Conservation (phyloP, 1,140 invertebrate species). For the Paraescarpia echinospica region DNA sequence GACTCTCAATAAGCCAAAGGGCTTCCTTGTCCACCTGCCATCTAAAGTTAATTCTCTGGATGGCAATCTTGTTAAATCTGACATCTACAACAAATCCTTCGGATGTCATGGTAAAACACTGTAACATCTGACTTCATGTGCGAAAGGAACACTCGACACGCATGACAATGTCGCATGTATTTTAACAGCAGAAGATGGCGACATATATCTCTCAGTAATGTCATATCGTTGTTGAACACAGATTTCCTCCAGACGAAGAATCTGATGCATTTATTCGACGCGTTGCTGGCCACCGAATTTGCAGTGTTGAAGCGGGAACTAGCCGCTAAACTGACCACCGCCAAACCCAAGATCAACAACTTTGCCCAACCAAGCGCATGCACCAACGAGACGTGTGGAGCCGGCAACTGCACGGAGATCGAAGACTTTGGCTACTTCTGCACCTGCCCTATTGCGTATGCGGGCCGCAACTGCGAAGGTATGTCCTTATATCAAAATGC, state of each 20-base stretch:
- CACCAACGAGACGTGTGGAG: not conserved
- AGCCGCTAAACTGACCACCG: not conserved
- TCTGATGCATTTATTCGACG: not conserved
- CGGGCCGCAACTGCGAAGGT: not conserved
- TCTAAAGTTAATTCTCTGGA: too few relatives aligned
- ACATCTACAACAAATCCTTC: too few relatives aligned
- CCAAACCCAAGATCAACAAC: not conserved
- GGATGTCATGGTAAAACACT: too few relatives aligned
- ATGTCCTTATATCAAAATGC: too few relatives aligned
- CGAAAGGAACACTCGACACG: too few relatives aligned
- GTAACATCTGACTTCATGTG: too few relatives aligned
- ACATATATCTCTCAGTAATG: not conserved
- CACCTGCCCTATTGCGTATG: not conserved
- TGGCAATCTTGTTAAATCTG: too few relatives aligned
- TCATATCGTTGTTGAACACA: not conserved
- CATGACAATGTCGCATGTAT: not conserved
- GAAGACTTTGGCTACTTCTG: not conserved
- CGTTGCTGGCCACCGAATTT: not conserved
- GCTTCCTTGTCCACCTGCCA: too few relatives aligned
- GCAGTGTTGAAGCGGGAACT: not conserved
- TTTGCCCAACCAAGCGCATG: not conserved
- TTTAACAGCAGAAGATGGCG: not conserved
- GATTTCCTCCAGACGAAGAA: not conserved
- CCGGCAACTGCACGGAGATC: not conserved
- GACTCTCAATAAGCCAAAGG: too few relatives aligned